Evolutionary conservation across 1,140 invertebrate species (phyloP), one percentile per base, ranked within the genome.

Genomic region (Tetragnatha versicolor): DNA sequence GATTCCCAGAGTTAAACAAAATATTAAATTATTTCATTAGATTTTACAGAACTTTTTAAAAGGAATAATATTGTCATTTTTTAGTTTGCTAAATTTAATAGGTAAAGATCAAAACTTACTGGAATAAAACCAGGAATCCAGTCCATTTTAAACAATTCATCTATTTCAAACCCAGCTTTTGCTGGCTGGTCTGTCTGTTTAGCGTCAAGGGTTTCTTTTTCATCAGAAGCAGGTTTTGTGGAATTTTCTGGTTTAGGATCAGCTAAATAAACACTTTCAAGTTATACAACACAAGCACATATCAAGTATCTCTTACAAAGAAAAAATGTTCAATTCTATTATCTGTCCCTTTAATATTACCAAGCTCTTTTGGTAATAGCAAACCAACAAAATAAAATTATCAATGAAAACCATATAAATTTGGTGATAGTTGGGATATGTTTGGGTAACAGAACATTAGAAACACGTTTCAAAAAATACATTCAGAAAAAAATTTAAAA

Each of bases 121-220:
- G 90, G 88, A 27, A 90, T 83, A 9, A 91, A 83, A 27, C 89
- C 90, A 68, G 89, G 87, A 53, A 91, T 89, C 79, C 88, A 87
- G 75, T 92, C 90, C 79, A 89, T 87, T 80, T 92, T 90, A 20
- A 93, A 87, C 82, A 93, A 90, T 33, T 91, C 91, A 81, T 93
- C 91, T 73, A 93, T 89, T 85, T 91, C 91, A 85, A 93, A 92
- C 53, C 90, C 88, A 39, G 80, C 45, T 42, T 55, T 66, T 6
- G 31, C 10, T 22, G 65, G 17, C 20, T 79, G 69, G 5, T 72
- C 33, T 3, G 22, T 5, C 20, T 76, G 58, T 49, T 29, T 17
- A 55, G 20, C 7, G 7, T 39, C 68, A 14, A 37, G 39, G 2
- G 17, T 60, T 58, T 60, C 55, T 17, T 45, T 61, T 6, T 29